Base-by-base conservation (phyloP, 1,140 invertebrate species). In the Drosophila carrolli region DNA sequence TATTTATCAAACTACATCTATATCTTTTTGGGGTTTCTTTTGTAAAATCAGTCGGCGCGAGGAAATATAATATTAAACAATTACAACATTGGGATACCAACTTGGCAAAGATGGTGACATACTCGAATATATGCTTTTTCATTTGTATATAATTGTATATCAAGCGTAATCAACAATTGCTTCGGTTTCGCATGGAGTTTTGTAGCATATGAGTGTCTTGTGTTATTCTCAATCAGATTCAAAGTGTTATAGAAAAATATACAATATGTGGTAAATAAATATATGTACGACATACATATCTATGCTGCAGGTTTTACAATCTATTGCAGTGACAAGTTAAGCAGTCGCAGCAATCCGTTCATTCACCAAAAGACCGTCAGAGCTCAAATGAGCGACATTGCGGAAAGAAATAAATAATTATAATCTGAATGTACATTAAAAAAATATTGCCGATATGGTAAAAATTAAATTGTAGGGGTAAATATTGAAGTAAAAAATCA, bases 121-220 rank as follows among this genome's bases (percentile, higher is more conserved):
- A 63, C 58, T 59, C 55, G 68, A 71, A 59, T 71, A 68, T 66
- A 43, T 47, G 35, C 54, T 66, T 63, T 16, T 35, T 78, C 53
- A 48, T 50, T 71, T 63, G 57, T 73, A 55, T 85, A 68, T 85
- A 60, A 38, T 56, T 85, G 67, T 80, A 84, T 80, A 84, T 84
- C 67, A 85, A 85, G 81, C 81, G 81, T 85, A 85, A 41, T 78
- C 73, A 86, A 84, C 63, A 86, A 85, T 86, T 85, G 82, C 81
- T 81, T 85, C 67, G 72, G 78, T 78, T 78, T 81, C 57, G 74
- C 62, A 81, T 74, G 67, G 62, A 74, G 51, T 75, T 70, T 48
- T 51, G 27, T 62, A 67, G 74, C 67, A 55, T 66, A 68, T 84
- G 81, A 83, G 81, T 81, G 75, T 73, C 56, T 51, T 61, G 79